Conservation (phyloP, 1,140 invertebrate genomes). For the Drosophila triauraria region DNA sequence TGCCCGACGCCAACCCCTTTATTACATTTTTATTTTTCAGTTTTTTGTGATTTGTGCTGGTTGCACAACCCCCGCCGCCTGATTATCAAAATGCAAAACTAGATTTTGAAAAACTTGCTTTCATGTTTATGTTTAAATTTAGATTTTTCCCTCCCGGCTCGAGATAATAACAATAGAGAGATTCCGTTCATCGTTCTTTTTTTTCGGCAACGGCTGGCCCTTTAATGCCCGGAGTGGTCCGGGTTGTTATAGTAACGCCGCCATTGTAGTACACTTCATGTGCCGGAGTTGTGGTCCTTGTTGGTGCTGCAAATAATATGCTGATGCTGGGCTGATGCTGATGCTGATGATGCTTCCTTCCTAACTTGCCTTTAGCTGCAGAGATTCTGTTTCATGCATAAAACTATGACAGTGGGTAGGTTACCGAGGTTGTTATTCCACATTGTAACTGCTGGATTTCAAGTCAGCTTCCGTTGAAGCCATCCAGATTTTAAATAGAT, state of each 20-base stretch:
- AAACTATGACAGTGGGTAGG: slow-evolving; percentile 18
- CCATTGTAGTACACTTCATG: slow-evolving; percentile 45
- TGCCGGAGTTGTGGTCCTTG: slow-evolving; percentile 39
- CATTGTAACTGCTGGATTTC: too few relatives aligned
- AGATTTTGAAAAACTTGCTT: slow-evolving; percentile 66
- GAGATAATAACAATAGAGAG: slow-evolving; percentile 64
- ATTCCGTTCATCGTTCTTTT: slow-evolving; percentile 24
- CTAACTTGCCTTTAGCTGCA: slow-evolving; percentile 70
- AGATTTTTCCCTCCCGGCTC: slow-evolving; percentile 14
- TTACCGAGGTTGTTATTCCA: not conserved
- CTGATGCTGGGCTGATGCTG: slow-evolving; percentile 43
- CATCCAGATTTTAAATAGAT: too few relatives aligned
- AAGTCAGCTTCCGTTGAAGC: too few relatives aligned
- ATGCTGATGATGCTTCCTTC: slow-evolving; percentile 30
- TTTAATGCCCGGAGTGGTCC: slow-evolving; percentile 38
- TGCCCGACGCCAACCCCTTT: slow-evolving; percentile 18
- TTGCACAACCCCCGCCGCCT: slow-evolving; percentile 61
- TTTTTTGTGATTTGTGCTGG: slow-evolving; percentile 1
- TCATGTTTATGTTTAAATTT: slow-evolving; percentile 78
- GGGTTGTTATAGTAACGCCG: slow-evolving; percentile 27
- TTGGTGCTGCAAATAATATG: slow-evolving; percentile 71
- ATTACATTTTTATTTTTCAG: not conserved
- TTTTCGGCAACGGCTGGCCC: slow-evolving; percentile 14
- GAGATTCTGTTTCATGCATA: slow-evolving; percentile 44
- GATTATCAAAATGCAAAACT: slow-evolving; percentile 77